A percentile compares a stretch with the other conserved stretches of the same genome.
These are phyloP conservation scores for Oncorhynchus masou DNA, from an alignment of 2,113 vertebrate genomes.

Conservation along the genomic window DNA sequence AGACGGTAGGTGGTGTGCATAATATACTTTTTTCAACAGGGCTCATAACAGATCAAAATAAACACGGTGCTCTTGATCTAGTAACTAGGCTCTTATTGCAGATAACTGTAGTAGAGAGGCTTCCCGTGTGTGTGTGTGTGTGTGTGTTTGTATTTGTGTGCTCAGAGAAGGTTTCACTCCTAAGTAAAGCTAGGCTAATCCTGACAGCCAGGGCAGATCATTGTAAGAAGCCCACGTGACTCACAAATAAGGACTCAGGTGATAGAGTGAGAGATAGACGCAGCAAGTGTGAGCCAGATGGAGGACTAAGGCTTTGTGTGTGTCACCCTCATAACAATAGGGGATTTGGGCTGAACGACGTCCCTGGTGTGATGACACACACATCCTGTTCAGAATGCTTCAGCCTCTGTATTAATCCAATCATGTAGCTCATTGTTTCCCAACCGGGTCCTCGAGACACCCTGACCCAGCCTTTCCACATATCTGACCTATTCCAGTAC, in stretches of 20 bases:
- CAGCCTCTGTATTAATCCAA: too few species aligned
- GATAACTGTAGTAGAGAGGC: background rate
- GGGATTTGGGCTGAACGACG: background rate
- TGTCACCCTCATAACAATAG: background rate
- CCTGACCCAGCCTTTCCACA: too few species aligned
- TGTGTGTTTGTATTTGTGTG: background rate
- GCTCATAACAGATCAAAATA: too few species aligned
- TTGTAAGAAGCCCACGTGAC: slow-evolving; percentile 24
- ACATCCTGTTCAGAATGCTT: slow-evolving; percentile 43
- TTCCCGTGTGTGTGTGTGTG: background rate
- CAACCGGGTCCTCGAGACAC: too few species aligned
- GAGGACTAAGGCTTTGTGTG: background rate
- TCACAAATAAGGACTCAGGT: slow-evolving; percentile 9
- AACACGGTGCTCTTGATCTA: too few species aligned
- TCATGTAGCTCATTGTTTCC: too few species aligned
- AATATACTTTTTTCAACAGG: too few species aligned
- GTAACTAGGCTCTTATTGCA: too few species aligned
- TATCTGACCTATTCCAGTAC: too few species aligned
- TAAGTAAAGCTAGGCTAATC: slow-evolving; percentile 28
- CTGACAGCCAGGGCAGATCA: slow-evolving; percentile 12
- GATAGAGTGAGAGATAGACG: slow-evolving; percentile 4
- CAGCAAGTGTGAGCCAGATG: background rate
- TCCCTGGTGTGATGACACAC: slow-evolving; percentile 30
- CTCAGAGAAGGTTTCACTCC: background rate
- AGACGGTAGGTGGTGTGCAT: too few species aligned